A percentile compares a stretch with the other conserved stretches of the same genome.
These are phyloP conservation scores for Saxidomus purpurata DNA, from an alignment of 1,140 invertebrate genomes.

Conservation along the genomic window DNA sequence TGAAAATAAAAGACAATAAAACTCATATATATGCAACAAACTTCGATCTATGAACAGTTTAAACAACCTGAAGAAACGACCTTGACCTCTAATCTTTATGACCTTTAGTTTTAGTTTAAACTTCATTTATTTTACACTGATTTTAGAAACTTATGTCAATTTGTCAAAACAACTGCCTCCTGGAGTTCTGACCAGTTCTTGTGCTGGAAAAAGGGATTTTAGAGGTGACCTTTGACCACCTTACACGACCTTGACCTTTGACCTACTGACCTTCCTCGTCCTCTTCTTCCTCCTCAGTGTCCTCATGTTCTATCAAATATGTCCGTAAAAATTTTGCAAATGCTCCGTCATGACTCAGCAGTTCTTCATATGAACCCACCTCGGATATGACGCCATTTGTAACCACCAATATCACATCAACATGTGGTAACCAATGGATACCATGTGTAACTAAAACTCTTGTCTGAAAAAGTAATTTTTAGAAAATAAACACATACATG, in stretches of 20 bases:
- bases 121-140: too few species aligned
- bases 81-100: too few species aligned
- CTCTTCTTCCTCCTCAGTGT: slow-evolving; percentile 66
- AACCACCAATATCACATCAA: slow-evolving; percentile 95
- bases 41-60: too few species aligned
- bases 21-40: too few species aligned
- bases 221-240: too few species aligned
- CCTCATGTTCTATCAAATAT: slow-evolving; percentile 67
- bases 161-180: too few species aligned
- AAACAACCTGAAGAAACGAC: too few species aligned
- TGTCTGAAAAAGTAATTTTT: slow-evolving; percentile 68
- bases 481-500: not conserved
- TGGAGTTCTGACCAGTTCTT: too few species aligned
- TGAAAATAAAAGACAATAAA: too few species aligned
- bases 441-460: slow-evolving; percentile 81
- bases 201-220: too few species aligned
- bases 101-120: too few species aligned
- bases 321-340: slow-evolving; percentile 82
- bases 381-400: slow-evolving; percentile 94
- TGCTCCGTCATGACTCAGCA: slow-evolving; percentile 79
- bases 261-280: slow-evolving; percentile 69
- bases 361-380: slow-evolving; percentile 90
- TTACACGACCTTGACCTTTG: not conserved
- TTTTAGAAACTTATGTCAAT: too few species aligned
- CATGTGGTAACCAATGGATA: slow-evolving; percentile 90